phyloP scores from a whole-genome alignment of 1,140 invertebrate genomes.

The Lethrus apterus region DNA sequence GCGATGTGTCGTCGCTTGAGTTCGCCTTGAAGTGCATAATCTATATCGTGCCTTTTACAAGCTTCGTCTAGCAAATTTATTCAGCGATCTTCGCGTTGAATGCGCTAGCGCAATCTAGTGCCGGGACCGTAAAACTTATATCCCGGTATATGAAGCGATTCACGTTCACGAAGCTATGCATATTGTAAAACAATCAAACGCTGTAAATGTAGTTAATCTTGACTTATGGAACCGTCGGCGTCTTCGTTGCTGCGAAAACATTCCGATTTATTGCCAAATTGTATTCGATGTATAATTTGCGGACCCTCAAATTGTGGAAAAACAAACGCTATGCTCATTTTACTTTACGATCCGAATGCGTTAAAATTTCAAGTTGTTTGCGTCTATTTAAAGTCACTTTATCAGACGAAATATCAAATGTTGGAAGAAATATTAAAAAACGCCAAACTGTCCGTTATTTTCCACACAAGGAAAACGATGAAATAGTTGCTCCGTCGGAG shows the following conservation, averaged over 20 bases:
- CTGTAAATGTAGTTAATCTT: neutral
- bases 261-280: slow-evolving; percentile 12
- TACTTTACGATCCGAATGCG: slow-evolving; percentile 20
- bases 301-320: slow-evolving; percentile 25
- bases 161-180: slow-evolving; percentile 26
- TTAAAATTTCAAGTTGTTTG: slow-evolving; percentile 23
- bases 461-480: slow-evolving; percentile 26
- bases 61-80: slow-evolving; percentile 43
- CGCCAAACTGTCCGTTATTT: slow-evolving; percentile 27
- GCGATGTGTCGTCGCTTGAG: slow-evolving; percentile 27
- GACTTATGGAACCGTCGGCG: neutral
- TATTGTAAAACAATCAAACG: neutral
- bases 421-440: slow-evolving; percentile 27
- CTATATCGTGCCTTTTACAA: too few relatives aligned
- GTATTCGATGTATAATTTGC: slow-evolving; percentile 4
- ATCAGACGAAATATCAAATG: slow-evolving; percentile 27
- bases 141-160: slow-evolving; percentile 43
- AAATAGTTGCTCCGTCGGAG: slow-evolving; percentile 26
- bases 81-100: slow-evolving; percentile 38
- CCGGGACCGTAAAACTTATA: slow-evolving; percentile 45
- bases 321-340: slow-evolving; percentile 20
- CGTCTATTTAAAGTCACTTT: slow-evolving; percentile 21
- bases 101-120: slow-evolving; percentile 38
- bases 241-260: neutral
- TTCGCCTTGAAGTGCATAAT: neutral